Conservation (phyloP, 2,113 vertebrate genomes). For the Chloroceryle aenea region DNA sequence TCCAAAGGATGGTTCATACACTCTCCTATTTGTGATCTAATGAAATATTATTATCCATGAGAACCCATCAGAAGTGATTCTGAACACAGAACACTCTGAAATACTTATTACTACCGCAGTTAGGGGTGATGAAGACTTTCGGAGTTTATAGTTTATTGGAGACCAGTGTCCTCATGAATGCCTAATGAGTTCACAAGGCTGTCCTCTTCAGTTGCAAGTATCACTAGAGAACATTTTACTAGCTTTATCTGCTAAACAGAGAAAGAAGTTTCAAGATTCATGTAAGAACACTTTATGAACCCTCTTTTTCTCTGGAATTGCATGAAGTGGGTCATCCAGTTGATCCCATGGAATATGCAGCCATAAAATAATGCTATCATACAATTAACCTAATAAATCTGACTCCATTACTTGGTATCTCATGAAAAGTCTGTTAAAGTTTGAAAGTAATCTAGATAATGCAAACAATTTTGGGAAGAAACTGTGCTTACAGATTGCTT, state of each 20-base stretch:
- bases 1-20: not conserved
- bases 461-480: conserved; percentile 11
- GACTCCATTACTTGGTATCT: not conserved
- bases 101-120: not conserved
- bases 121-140: not conserved
- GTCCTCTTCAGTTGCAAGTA: not conserved
- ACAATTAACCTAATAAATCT: not conserved
- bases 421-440: not conserved
- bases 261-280: not conserved
- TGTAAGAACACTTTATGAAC: not conserved
- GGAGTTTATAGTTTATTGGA: not conserved
- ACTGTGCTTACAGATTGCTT: not conserved
- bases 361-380: not conserved
- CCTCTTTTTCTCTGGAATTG: not conserved
- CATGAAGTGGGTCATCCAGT: not conserved
- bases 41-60: not conserved
- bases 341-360: not conserved
- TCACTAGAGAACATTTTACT: not conserved
- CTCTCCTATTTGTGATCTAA: not conserved
- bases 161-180: not conserved
- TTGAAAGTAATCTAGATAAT: not conserved
- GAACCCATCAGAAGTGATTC: not conserved
- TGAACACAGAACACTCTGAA: not conserved
- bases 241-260: not conserved
- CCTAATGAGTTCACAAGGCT: not conserved